Evolutionary conservation across 2,888 invertebrate genomes (phyloP), one percentile per base, ranked within the genome.

Genomic region (Schizotus pectinicornis): DNA sequence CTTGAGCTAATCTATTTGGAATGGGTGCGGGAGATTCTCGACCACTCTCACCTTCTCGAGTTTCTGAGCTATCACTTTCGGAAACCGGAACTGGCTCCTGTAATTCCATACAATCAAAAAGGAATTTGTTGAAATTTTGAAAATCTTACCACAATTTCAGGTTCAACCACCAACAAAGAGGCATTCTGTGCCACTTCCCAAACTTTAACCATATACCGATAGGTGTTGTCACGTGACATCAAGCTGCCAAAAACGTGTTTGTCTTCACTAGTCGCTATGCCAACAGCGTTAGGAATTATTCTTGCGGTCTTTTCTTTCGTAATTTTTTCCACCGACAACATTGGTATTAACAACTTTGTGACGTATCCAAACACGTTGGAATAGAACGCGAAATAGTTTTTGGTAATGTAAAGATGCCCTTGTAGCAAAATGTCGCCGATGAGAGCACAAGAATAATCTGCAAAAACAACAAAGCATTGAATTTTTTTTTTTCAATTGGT

Each of bases 351-450:
- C 12, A 11, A 93, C 88, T 93, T 93, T 74, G 95, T 94, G 66
- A 95, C 92, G 81, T 94, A 93, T 74, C 95, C 95, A 79, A 95
- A 94, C 58, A 97, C 95, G 80, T 95, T 95, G 63, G 96, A 95
- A 81, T 96, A 94, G 84, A 96, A 96, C 70, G 95, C 95, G 82
- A 96, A 94, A 82, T 94, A 94, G 79, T 95, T 94, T 77, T 92
- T 90, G 63, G 95, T 95, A 77, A 96, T 94, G 82, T 95, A 96
- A 69, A 97, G 86, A 77, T 94, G 91, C 52, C 96, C 96, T 83
- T 96, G 96, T 14, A 96, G 86, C 49, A 96, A 82, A 70, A 95
- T 93, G 79, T 96, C 96, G 62, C 93, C 92, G 61, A 95, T 91
- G 71, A 95, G 85, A 60, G 95, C 95, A 81, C 95, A 95, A 42